Conservation (phyloP, 2,113 vertebrate species). For the Porphyrio hochstetteri region DNA sequence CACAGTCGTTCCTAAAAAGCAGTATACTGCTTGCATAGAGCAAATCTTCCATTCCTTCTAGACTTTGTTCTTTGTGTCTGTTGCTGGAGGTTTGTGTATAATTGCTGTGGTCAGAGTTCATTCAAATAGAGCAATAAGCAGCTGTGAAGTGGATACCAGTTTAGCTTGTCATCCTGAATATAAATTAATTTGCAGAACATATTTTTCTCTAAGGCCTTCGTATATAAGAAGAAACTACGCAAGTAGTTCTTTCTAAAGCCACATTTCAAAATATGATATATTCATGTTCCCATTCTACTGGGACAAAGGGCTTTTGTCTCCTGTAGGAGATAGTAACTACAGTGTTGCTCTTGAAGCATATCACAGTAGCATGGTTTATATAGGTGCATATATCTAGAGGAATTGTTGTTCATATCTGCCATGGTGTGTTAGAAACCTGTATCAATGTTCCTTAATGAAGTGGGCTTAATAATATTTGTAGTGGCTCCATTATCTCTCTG, state of each 20-base stretch:
- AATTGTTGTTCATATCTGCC: not conserved
- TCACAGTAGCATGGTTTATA: fast-evolving
- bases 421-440: not conserved
- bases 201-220: not conserved
- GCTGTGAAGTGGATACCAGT: not conserved
- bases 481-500: not conserved
- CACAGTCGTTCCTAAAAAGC: not conserved
- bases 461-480: not conserved
- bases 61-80: not conserved
- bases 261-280: not conserved
- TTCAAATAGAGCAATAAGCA: not conserved
- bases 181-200: not conserved
- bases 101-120: not conserved
- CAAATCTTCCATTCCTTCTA: not conserved
- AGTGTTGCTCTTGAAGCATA: not conserved
- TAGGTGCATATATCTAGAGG: not conserved
- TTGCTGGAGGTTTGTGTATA: not conserved
- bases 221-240: not conserved
- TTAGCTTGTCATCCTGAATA: not conserved
- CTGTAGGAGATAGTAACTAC: not conserved
- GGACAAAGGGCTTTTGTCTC: not conserved
- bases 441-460: not conserved
- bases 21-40: not conserved
- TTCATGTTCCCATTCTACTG: not conserved
- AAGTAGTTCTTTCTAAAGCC: not conserved